Evolutionary conservation across 2,888 invertebrate species (phyloP), one percentile per base, ranked within the genome.

Genomic region (Harpagoxenus sublaevis): DNA sequence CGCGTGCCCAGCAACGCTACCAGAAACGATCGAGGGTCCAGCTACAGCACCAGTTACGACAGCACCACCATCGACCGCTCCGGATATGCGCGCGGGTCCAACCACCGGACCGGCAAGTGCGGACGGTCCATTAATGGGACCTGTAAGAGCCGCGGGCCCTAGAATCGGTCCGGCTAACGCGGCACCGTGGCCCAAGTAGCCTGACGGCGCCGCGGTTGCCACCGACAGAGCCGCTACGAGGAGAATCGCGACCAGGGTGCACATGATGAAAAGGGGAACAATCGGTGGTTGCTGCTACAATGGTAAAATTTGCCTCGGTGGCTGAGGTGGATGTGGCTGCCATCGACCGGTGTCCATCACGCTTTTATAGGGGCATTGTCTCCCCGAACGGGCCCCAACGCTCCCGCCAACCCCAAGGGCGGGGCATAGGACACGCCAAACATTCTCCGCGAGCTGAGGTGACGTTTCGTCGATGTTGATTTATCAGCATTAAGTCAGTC

Each of bases 1-100:
- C 71, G 92, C 91, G 3, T 92, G 92, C 15, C 94, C 94, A n/a
- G 92, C 91, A 4, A 94, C 92, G 81, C 94, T 94, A 23, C 94
- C 94, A 53, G 93, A 92, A 78, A 94, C 94, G 1, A 94, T 66
- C 0, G 95, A 94, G 1, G 94, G 95, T 73, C 93, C 95, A 60
- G 95, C 94, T 3, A 95, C 94, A 35, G 94, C 90, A 57, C 95
- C 95, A 48, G 94, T 94, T 12, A 95, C 94, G n/a, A 93, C 88
- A 10, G 95, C 94, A 1, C 95, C 95, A 10, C 93, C 93, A 48
- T 94, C 95, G 12, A 95, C 94, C 12, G 95, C 94, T 9, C 95
- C 95, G 10, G 94, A 94, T 55, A 95, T 87, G 35, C 92, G 91
- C 15, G 94, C 93, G 4, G 94, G 95, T 81, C 95, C 95, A 0